Evolutionary conservation across 2,888 invertebrate genomes (phyloP).

Genomic region (Eilema caniola): DNA sequence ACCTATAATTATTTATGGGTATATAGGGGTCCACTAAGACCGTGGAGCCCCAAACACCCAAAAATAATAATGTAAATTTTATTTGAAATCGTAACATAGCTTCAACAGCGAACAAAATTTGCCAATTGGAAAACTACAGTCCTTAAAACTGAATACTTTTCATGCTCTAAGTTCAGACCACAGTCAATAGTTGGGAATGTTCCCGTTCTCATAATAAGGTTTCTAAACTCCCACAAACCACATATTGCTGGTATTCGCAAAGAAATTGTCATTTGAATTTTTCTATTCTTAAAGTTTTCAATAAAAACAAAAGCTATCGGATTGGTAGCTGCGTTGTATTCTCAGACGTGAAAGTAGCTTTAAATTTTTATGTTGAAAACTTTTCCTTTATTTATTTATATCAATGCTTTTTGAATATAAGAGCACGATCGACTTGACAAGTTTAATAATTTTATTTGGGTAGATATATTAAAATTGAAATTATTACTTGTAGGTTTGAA

Average conservation of each 20-base stretch:
- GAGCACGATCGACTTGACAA: not conserved
- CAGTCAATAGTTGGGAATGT: slow-evolving; percentile 48
- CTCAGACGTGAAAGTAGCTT: slow-evolving; percentile 17
- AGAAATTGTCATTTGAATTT: slow-evolving; percentile 33
- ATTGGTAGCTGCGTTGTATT: slow-evolving; percentile 17
- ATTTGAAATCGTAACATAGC: slow-evolving; percentile 30
- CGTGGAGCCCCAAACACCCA: too few species aligned
- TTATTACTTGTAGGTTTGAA: not conserved
- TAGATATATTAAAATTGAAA: not conserved
- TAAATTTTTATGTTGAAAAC: slow-evolving; percentile 20
- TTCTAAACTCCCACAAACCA: slow-evolving; percentile 38
- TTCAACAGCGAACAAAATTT: slow-evolving; percentile 28
- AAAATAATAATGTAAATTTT: too few species aligned
- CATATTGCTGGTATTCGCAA: slow-evolving; percentile 30
- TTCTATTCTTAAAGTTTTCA: slow-evolving; percentile 32
- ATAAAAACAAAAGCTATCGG: slow-evolving; percentile 23
- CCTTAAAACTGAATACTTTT: slow-evolving; percentile 72
- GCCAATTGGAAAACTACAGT: slow-evolving; percentile 29
- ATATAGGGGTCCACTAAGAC: too few species aligned
- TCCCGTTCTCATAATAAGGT: slow-evolving; percentile 45
- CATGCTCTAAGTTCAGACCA: slow-evolving; percentile 68
- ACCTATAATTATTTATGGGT: too few species aligned
- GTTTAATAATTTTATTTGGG: not conserved
- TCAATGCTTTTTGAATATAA: not conserved
- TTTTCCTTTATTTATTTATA: slow-evolving; percentile 7